phyloP scores from a whole-genome alignment of 2,113 vertebrate genomes.

The Onychostruthus taczanowskii region DNA sequence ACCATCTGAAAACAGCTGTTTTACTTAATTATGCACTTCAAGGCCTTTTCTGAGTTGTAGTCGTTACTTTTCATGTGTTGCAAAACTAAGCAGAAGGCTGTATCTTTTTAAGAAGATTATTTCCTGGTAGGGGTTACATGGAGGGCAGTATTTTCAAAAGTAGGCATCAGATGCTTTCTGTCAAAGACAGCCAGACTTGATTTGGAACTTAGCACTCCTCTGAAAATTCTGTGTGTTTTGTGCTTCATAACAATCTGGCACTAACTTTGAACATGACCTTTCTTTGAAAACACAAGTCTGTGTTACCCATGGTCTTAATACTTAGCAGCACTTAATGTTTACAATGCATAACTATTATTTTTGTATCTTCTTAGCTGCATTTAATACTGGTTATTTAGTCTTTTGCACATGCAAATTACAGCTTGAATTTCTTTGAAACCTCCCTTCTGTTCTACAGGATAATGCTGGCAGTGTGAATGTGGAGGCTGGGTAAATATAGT shows the following conservation, averaged over 20 bases:
- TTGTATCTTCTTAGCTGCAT: not conserved
- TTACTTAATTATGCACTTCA: accelerated
- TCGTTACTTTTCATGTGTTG: not conserved
- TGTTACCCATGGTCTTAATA: not conserved
- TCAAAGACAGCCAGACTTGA: not conserved
- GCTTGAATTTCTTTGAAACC: not conserved
- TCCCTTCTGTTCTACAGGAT: not conserved
- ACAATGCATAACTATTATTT: not conserved
- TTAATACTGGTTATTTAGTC: not conserved
- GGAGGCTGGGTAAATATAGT: not conserved
- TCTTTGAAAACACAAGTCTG: not conserved
- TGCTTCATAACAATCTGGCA: not conserved
- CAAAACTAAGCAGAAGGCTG: not conserved
- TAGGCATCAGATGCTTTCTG: not conserved
- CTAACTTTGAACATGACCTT: not conserved
- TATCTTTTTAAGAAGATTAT: not conserved
- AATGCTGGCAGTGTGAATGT: not conserved
- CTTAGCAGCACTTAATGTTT: not conserved
- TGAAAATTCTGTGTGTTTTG: not conserved
- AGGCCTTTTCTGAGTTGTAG: not conserved
- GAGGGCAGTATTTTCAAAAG: not conserved
- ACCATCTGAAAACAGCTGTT: not conserved
- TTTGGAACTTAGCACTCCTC: not conserved
- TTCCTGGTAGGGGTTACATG: accelerated
- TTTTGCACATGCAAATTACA: not conserved